Percentiles rank a stretch among this genome's conserved stretches.
phyloP scores from a whole-genome alignment of 1,140 invertebrate genomes.

The Drosophila oshimai region DNA sequence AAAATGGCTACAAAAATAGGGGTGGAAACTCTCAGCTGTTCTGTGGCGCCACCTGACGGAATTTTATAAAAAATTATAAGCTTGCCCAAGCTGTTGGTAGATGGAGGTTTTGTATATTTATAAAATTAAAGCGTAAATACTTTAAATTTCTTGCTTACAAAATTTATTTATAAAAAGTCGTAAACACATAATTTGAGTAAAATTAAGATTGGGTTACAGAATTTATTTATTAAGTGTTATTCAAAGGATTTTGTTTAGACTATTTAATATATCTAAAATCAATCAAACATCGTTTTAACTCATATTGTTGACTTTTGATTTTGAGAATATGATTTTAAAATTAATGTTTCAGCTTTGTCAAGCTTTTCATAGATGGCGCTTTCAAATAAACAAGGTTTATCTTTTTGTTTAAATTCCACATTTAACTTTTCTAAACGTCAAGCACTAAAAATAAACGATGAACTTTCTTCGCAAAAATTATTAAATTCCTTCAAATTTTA shows the following conservation, averaged over 20 bases:
- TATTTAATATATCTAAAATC: background rate
- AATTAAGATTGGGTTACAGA: too few relatives aligned
- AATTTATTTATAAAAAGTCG: background rate
- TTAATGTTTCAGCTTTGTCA: background rate
- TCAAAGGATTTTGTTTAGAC: too few relatives aligned
- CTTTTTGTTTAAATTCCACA: background rate
- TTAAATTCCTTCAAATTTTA: background rate
- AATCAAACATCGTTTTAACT: too few relatives aligned
- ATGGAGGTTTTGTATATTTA: background rate
- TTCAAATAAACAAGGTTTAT: background rate
- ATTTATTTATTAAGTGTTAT: too few relatives aligned
- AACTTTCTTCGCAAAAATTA: background rate
- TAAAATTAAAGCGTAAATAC: background rate
- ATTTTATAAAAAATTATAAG: background rate
- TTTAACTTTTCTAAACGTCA: background rate
- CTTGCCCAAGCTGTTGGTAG: background rate
- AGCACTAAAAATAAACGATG: background rate
- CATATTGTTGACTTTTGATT: too few relatives aligned
- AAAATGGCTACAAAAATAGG: background rate
- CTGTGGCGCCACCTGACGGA: background rate
- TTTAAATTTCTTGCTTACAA: background rate
- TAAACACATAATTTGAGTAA: too few relatives aligned
- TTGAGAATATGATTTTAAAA: background rate
- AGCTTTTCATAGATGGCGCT: background rate
- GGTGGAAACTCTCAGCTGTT: constrained; percentile 13